Evolutionary conservation across 2,113 vertebrate genomes (phyloP).

Genomic region (cattle (Bos taurus)): ARS-UCD2.0 NC_037335.1:90263501-90264000

Average conservation of each 20-base stretch:
- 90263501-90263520: slow-evolving; percentile 13
- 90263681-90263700: background rate
- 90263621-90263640: background rate
- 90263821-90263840: slow-evolving; percentile 17
- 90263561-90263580: background rate
- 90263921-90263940: background rate
- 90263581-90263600: slow-evolving; percentile 24
- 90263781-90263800: background rate
- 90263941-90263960: background rate
- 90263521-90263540: background rate
- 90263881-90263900: background rate
- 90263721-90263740: background rate
- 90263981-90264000: background rate
- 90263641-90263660: slow-evolving; percentile 7
- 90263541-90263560: background rate
- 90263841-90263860: background rate
- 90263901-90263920: background rate
- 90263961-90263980: background rate
- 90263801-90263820: background rate
- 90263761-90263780: background rate
- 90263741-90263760: background rate
- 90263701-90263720: background rate
- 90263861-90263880: background rate
- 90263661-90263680: background rate
- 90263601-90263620: background rate